Conservation (phyloP, 2,888 invertebrate species). For the Hoplodrina ambigua region DNA sequence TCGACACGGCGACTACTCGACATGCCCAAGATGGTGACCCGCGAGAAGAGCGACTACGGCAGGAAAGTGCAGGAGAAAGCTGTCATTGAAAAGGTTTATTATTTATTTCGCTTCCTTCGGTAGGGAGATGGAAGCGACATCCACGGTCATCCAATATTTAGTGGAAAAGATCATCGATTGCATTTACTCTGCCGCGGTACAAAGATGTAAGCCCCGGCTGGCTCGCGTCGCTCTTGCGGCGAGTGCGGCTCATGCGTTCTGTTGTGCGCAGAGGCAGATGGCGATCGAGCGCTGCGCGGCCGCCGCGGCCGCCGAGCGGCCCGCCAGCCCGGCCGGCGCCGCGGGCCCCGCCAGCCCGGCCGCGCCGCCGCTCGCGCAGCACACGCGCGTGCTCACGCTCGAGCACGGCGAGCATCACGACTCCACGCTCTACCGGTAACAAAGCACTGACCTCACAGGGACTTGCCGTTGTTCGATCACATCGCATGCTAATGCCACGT, state of each 20-base stretch:
- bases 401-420: constrained; percentile 95
- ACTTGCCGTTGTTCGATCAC: background rate
- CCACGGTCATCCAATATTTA: constrained; percentile 34
- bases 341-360: constrained; percentile 47
- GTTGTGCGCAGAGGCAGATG: constrained; percentile 80
- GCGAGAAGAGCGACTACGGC: constrained; percentile 75
- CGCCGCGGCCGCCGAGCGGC: constrained; percentile 49
- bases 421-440: constrained; percentile 91
- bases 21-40: constrained; percentile 75
- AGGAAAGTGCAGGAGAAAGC: constrained; percentile 79
- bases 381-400: constrained; percentile 92
- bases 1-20: constrained; percentile 64
- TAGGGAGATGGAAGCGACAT: constrained; percentile 45
- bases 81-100: constrained; percentile 77
- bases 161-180: constrained; percentile 30
- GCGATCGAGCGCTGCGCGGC: constrained; percentile 75
- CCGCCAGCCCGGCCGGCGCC: constrained; percentile 43
- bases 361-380: constrained; percentile 62
- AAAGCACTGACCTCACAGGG: too few relatives aligned
- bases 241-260: constrained; percentile 33
- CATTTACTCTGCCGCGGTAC: constrained; percentile 43
- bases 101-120: constrained; percentile 41
- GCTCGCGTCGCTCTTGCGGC: background rate
- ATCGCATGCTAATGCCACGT: background rate
- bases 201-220: constrained; percentile 3